Percentiles rank a stretch among this genome's conserved stretches.
phyloP scores from a whole-genome alignment of 2,888 invertebrate genomes.

The Blomia tropicalis region DNA sequence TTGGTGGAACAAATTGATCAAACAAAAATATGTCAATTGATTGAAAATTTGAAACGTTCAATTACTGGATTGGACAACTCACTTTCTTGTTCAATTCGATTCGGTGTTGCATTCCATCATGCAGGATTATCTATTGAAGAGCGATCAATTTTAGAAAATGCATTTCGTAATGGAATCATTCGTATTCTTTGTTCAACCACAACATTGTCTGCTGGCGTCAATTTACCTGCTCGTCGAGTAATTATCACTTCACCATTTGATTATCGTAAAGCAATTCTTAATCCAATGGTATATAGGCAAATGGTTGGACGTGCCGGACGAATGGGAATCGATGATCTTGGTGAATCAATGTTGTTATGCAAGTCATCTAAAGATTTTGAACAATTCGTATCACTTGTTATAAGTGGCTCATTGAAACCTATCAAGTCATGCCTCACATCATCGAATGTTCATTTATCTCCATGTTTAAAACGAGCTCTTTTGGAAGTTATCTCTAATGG shows the following conservation, averaged over 20 bases:
- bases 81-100: slow-evolving; percentile 58
- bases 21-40: neutral
- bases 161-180: slow-evolving; percentile 39
- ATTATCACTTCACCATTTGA: slow-evolving; percentile 75
- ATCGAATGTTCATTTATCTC: too few relatives aligned
- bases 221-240: slow-evolving; percentile 82
- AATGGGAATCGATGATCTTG: slow-evolving; percentile 58
- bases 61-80: slow-evolving; percentile 53
- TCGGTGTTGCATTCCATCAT: slow-evolving; percentile 89
- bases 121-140: slow-evolving; percentile 92
- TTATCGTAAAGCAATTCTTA: slow-evolving; percentile 51
- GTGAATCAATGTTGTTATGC: slow-evolving; percentile 82
- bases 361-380: slow-evolving; percentile 56
- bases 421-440: slow-evolving; percentile 61
- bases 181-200: slow-evolving; percentile 84
- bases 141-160: slow-evolving; percentile 77
- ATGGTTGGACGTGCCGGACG: slow-evolving; percentile 96
- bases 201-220: slow-evolving; percentile 82
- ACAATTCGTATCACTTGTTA: slow-evolving; percentile 42
- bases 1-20: neutral
- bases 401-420: slow-evolving; percentile 46
- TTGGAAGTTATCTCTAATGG: slow-evolving; percentile 66
- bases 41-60: neutral
- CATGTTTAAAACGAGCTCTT: slow-evolving; percentile 43
- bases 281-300: slow-evolving; percentile 71